phyloP scores from a whole-genome alignment of 2,113 vertebrate species.

The Stigmatopora nigra region DNA sequence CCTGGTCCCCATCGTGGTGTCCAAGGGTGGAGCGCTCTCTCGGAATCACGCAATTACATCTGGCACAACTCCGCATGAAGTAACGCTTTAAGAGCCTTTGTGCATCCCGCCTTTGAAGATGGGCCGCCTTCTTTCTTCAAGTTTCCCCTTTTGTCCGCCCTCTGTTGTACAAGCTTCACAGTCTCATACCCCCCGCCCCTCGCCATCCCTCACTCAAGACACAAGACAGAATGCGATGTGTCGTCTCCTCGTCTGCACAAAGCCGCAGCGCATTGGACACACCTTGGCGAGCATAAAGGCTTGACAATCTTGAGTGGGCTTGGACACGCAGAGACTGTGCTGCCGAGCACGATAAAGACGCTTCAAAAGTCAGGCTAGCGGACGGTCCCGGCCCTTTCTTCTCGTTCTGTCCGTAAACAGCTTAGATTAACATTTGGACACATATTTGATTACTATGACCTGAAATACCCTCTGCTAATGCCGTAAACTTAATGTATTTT shows the following conservation, averaged over 20 bases:
- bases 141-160: constrained; percentile 64
- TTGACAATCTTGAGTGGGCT: constrained; percentile 68
- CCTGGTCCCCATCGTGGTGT: constrained; percentile 53
- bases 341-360: constrained; percentile 74
- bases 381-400: constrained; percentile 49
- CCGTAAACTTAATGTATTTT: background rate
- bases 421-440: constrained; percentile 52
- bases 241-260: constrained; percentile 65
- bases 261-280: constrained; percentile 73
- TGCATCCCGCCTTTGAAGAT: constrained; percentile 66
- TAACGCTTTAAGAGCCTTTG: constrained; percentile 72
- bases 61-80: constrained; percentile 74
- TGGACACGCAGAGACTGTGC: constrained; percentile 65
- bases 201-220: constrained; percentile 55
- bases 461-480: constrained; percentile 47
- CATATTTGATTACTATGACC: constrained; percentile 37
- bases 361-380: constrained; percentile 67
- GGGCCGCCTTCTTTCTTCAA: constrained; percentile 54
- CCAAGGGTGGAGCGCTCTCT: constrained; percentile 59
- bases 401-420: constrained; percentile 42
- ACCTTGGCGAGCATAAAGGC: constrained; percentile 75
- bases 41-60: constrained; percentile 73
- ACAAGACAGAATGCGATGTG: constrained; percentile 73
- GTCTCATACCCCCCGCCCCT: background rate
- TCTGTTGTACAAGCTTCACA: constrained; percentile 34